These are phyloP conservation scores for Helobdella robusta DNA, from an alignment of 2,888 invertebrate species.

Conservation along the genomic window DNA sequence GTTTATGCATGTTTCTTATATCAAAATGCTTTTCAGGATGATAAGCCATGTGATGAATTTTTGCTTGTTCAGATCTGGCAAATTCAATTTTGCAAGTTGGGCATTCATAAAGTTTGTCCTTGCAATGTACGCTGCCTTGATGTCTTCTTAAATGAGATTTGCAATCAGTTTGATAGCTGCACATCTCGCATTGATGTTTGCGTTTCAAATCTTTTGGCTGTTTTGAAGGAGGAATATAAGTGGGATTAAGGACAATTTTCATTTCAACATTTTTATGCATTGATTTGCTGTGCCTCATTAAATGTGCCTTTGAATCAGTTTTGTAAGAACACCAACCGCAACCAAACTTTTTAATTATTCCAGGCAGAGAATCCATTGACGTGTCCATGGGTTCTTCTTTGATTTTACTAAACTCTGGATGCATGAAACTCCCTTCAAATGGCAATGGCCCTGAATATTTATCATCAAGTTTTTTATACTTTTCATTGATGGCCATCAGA, in stretches of 20 bases:
- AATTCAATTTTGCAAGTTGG: constrained; percentile 33
- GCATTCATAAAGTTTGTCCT: constrained; percentile 30
- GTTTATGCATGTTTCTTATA: constrained; percentile 26
- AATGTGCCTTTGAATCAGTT: constrained; percentile 33
- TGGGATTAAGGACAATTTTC: background rate
- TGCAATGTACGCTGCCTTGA: constrained; percentile 31
- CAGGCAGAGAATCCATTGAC: background rate
- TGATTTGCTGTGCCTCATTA: constrained; percentile 32
- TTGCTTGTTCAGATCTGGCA: constrained; percentile 32
- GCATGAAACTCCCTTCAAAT: background rate
- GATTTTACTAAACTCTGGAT: background rate
- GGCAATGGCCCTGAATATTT: too few relatives aligned
- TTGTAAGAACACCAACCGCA: constrained; percentile 30
- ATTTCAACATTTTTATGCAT: constrained; percentile 25
- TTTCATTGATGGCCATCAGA: constrained; percentile 15
- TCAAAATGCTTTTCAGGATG: constrained; percentile 32
- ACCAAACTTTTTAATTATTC: constrained; percentile 17
- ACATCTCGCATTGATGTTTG: constrained; percentile 32
- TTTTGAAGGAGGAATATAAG: background rate
- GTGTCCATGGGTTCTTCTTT: background rate
- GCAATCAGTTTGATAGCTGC: constrained; percentile 34
- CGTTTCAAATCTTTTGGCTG: background rate
- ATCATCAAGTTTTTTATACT: constrained; percentile 10
- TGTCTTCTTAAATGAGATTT: constrained; percentile 34
- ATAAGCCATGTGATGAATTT: constrained; percentile 31